These are phyloP conservation scores for mouse (Mus musculus) DNA, from an alignment of 2,113 vertebrate genomes.

Conservation along the genomic window DNA sequence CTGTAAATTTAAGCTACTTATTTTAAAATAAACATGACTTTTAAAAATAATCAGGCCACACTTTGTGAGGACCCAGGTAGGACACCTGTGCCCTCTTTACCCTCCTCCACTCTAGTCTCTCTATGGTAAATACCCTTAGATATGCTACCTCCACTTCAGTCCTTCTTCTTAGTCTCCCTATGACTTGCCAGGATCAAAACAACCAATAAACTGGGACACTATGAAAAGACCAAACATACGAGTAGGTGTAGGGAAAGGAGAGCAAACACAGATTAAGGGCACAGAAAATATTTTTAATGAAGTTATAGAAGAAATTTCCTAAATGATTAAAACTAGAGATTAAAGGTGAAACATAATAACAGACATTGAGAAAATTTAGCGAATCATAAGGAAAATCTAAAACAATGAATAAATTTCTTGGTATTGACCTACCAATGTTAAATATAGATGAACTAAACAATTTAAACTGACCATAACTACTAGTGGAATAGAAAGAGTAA, in stretches of 20 bases:
- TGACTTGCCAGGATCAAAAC: not conserved
- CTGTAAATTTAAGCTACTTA: slow-evolving; percentile 6
- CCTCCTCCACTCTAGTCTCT: not conserved
- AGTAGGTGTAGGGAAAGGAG: not conserved
- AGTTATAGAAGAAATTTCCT: not conserved
- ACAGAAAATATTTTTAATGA: not conserved
- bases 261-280: not conserved
- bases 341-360: not conserved
- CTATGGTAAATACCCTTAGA: not conserved
- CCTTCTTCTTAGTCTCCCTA: not conserved
- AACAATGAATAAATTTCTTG: not conserved
- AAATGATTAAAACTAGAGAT: not conserved
- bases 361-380: not conserved
- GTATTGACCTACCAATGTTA: not conserved
- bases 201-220: not conserved
- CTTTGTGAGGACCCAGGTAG: not conserved
- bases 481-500: not conserved
- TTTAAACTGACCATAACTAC: not conserved
- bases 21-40: slow-evolving; percentile 18
- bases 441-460: not conserved
- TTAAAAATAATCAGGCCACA: not conserved
- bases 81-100: not conserved
- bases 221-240: not conserved
- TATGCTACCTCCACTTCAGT: not conserved
- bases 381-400: not conserved